Conservation (phyloP, 2,888 invertebrate species). For the Oscheius sp. region DNA sequence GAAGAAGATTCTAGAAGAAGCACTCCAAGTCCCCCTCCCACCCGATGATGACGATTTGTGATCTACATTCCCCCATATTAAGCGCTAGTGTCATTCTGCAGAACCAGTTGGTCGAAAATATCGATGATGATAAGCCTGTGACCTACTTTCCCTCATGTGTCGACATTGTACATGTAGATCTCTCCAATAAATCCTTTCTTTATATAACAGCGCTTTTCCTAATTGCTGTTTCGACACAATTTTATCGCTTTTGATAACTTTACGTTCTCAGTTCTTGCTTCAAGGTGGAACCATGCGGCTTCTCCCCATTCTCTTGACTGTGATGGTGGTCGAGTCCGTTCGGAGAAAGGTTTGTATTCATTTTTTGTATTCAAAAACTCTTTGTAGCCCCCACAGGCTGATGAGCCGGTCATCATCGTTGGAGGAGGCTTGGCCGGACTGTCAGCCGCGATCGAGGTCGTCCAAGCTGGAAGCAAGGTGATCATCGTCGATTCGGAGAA, state of each 20-base stretch:
- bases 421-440: constrained; percentile 70
- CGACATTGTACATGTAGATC: constrained; percentile 4
- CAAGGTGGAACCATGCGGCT: constrained; percentile 2
- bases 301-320: neutral
- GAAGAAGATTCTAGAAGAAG: constrained; percentile 8
- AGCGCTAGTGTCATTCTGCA: neutral
- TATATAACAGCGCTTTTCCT: neutral
- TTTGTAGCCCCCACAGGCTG: constrained; percentile 34
- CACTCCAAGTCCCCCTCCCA: constrained; percentile 2
- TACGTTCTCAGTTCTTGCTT: neutral
- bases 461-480: constrained; percentile 56
- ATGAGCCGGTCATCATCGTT: constrained; percentile 69
- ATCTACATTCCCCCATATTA: constrained; percentile 1
- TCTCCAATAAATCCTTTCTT: neutral
- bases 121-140: neutral
- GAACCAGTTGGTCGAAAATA: too few species aligned
- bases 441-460: constrained; percentile 65
- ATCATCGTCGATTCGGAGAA: constrained; percentile 68
- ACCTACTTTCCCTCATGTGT: neutral
- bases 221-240: constrained; percentile 8
- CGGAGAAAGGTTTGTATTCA: constrained; percentile 25
- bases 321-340: constrained; percentile 9
- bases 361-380: neutral
- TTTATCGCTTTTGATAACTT: neutral
- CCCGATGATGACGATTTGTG: constrained; percentile 14